These are phyloP conservation scores for Odontothrips loti DNA, from an alignment of 2,888 invertebrate species.

Conservation along the genomic window DNA sequence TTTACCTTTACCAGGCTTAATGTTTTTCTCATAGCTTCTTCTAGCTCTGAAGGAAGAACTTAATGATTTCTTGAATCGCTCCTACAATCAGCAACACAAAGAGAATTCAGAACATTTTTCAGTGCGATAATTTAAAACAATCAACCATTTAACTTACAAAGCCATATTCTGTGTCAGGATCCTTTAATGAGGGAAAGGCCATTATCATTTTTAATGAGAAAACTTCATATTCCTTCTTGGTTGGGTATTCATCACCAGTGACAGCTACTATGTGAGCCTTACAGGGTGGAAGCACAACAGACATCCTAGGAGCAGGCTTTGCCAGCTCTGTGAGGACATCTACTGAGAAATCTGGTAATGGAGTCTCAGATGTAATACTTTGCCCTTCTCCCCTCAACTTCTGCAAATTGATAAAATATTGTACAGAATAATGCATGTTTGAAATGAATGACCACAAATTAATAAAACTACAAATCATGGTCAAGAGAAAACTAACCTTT, in stretches of 20 bases:
- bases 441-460: neutral
- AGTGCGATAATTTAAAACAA: neutral
- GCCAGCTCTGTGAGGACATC: neutral
- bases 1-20: neutral
- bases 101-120: neutral
- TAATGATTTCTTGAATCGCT: neutral
- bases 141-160: neutral
- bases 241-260: slow-evolving; percentile 4
- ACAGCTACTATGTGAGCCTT: slow-evolving; percentile 7
- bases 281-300: slow-evolving; percentile 7
- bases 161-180: neutral
- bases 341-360: neutral
- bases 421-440: neutral
- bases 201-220: neutral
- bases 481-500: neutral
- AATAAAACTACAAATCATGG: neutral
- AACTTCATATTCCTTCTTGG: slow-evolving; percentile 4
- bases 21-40: slow-evolving; percentile 4
- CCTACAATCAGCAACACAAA: neutral
- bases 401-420: neutral
- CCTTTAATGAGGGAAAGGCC: neutral
- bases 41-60: slow-evolving; percentile 14
- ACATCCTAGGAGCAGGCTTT: neutral
- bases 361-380: neutral
- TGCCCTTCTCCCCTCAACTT: neutral